These are phyloP conservation scores for Triplophysa bombifrons DNA, from an alignment of 2,797 vertebrate genomes.

Conservation along the genomic window DNA sequence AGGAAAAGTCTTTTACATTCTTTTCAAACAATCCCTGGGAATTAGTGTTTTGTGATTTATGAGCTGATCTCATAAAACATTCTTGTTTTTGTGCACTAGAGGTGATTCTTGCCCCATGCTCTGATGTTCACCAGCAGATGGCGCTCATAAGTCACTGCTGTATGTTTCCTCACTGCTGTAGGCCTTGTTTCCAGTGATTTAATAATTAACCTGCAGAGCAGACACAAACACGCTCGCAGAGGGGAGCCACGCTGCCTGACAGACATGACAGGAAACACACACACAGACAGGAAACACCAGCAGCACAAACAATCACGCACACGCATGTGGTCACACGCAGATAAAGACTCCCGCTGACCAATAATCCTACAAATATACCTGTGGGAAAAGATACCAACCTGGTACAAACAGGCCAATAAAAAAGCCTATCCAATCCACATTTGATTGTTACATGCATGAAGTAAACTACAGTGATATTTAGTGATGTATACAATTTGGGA, in stretches of 20 bases:
- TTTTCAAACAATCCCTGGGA: too few species aligned
- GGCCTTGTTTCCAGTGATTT: constrained; percentile 48
- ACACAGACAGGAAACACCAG: constrained; percentile 52
- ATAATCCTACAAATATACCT: constrained; percentile 28
- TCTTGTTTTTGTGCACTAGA: not conserved
- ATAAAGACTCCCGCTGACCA: constrained; percentile 48
- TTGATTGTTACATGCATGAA: not conserved
- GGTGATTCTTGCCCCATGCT: not conserved
- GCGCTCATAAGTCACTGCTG: constrained; percentile 22
- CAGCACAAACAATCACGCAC: constrained; percentile 50
- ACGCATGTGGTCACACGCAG: constrained; percentile 51
- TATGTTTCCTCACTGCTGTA: constrained; percentile 29
- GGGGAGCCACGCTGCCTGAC: constrained; percentile 47
- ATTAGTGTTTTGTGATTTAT: too few species aligned
- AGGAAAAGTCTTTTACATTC: too few species aligned
- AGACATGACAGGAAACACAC: constrained; percentile 53
- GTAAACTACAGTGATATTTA: too few species aligned
- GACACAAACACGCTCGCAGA: constrained; percentile 39
- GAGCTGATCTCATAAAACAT: too few species aligned
- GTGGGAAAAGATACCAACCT: constrained; percentile 5
- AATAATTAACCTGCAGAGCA: constrained; percentile 52
- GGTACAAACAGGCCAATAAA: not conserved
- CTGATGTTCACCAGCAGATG: constrained; percentile 54
- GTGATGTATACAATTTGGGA: too few species aligned
- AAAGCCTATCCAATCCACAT: constrained; percentile 6